Evolutionary conservation across 2,113 vertebrate species (phyloP).

Genomic region (Solenodon paradoxus): DNA sequence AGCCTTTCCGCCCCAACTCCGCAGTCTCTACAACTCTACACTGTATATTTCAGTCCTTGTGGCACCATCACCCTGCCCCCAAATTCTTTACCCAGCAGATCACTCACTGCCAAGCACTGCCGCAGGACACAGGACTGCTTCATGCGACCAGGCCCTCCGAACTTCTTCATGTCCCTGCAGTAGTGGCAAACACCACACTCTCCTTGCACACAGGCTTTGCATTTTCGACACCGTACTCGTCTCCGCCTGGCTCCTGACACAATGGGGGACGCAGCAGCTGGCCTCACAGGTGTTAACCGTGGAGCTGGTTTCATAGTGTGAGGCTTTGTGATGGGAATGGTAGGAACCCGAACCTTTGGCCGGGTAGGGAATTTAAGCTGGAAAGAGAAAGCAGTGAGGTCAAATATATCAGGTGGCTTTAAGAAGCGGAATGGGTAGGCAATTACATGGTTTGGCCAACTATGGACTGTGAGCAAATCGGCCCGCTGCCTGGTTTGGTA

Average conservation of each 20-base stretch:
- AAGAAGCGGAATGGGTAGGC: not conserved
- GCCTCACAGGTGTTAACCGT: constrained; percentile 85
- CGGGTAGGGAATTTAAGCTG: constrained; percentile 85
- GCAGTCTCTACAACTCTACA: not conserved
- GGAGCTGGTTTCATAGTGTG: constrained; percentile 89
- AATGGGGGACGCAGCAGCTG: constrained; percentile 83
- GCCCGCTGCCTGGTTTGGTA: not conserved
- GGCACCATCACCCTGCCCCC: not conserved
- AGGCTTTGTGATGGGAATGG: constrained; percentile 88
- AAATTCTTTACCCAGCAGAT: not conserved
- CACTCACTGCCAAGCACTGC: constrained; percentile 93
- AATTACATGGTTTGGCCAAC: not conserved
- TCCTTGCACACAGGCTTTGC: constrained; percentile 91
- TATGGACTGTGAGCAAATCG: not conserved
- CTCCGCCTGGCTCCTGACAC: constrained; percentile 91
- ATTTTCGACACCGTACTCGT: constrained; percentile 94
- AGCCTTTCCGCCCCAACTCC: not conserved
- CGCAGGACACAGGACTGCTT: constrained; percentile 94
- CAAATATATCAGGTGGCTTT: not conserved
- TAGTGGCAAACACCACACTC: constrained; percentile 95
- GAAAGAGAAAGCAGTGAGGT: not conserved
- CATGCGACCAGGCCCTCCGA: constrained; percentile 94
- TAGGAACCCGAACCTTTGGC: constrained; percentile 85
- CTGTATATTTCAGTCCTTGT: not conserved
- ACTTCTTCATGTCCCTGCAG: constrained; percentile 97